Base-by-base conservation (phyloP, 2,888 invertebrate species). In the Scaptomyza tumidula region DNA sequence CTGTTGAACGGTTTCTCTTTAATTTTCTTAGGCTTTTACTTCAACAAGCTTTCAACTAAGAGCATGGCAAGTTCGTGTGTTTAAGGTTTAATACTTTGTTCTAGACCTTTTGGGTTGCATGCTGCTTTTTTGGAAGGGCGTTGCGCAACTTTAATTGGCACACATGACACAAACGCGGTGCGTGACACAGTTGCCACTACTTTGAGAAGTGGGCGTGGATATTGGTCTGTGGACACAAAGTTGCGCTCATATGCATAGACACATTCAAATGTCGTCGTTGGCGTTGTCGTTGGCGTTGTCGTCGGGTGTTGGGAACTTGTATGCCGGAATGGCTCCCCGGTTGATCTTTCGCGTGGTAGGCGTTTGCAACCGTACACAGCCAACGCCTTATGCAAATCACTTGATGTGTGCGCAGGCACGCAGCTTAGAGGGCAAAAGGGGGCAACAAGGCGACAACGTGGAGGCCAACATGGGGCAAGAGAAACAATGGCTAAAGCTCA, bases 291-390 rank as follows among this genome's bases (percentile, higher is more conserved):
- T 29, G 48, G 16, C 14, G 49, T 55, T 35, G 64, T 35, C 62
- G 61, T 16, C 13, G 57, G 61, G 61, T 64, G 62, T 53, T 43
- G 53, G 52, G 35, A 48, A 58, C 63, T 39, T 68, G 58, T 65
- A 33, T 7, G 57, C 61, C 57, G 49, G 43, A 70, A 89, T 75
- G 76, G 75, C 75, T 85, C 89, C 85, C 85, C 63, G 61, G 85
- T 87, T 87, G 89, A 85, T 85, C 85, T 85, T 89, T 89, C 63
- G 87, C 72, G 58, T 74, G 49, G 86, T 77, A 70, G 88, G 83
- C 83, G 75, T 74, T 57, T 44, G 43, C 27, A 41, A 16, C 39
- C 39, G 52, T 60, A 39, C 16, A 62, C 50, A 24, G 76, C 74
- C 69, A 64, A 66, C 69, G 74, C 78, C 81, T 74, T 85, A 85